phyloP scores from a whole-genome alignment of 2,113 vertebrate genomes.

The Cyprinodon tularosa region DNA sequence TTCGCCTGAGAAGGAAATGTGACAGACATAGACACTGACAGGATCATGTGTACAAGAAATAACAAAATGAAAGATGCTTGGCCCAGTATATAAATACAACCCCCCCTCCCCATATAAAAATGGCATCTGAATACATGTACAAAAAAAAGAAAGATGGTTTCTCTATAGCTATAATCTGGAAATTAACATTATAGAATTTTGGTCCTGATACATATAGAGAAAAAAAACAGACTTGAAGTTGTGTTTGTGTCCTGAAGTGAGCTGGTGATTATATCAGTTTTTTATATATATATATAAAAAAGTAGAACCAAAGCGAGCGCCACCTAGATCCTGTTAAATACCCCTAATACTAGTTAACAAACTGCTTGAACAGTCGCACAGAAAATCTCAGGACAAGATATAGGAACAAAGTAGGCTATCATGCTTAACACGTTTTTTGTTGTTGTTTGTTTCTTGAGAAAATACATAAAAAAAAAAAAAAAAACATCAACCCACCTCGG shows the following conservation, averaged over 20 bases:
- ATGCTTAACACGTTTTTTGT: slow-evolving; percentile 85
- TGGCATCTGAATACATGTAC: slow-evolving; percentile 97
- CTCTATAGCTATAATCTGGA: slow-evolving; percentile 86
- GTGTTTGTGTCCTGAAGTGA: slow-evolving; percentile 98
- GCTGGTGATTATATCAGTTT: slow-evolving; percentile 86
- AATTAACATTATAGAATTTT: slow-evolving; percentile 92
- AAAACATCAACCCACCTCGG: slow-evolving; percentile 86
- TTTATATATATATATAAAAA: slow-evolving; percentile 50
- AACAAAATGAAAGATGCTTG: slow-evolving; percentile 87
- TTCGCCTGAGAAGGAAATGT: slow-evolving; percentile 99
- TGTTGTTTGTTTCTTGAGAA: slow-evolving; percentile 85
- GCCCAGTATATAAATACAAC: slow-evolving; percentile 99
- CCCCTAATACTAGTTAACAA: slow-evolving; percentile 92
- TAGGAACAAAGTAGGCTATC: slow-evolving; percentile 90
- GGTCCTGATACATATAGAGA: slow-evolving; percentile 91
- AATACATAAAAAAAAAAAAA: slow-evolving; percentile 88
- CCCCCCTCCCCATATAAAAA: slow-evolving; percentile 88
- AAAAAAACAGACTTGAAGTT: slow-evolving; percentile 92
- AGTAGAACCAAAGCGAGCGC: slow-evolving; percentile 98
- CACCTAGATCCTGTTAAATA: slow-evolving; percentile 94
- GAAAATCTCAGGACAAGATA: slow-evolving; percentile 93
- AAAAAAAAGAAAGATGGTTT: slow-evolving; percentile 85
- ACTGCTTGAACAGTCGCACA: slow-evolving; percentile 96
- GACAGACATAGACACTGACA: slow-evolving; percentile 70
- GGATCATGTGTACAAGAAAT: slow-evolving; percentile 77